phyloP scores from a whole-genome alignment of 2,113 vertebrate genomes.

The Ornithorhynchus anatinus region DNA sequence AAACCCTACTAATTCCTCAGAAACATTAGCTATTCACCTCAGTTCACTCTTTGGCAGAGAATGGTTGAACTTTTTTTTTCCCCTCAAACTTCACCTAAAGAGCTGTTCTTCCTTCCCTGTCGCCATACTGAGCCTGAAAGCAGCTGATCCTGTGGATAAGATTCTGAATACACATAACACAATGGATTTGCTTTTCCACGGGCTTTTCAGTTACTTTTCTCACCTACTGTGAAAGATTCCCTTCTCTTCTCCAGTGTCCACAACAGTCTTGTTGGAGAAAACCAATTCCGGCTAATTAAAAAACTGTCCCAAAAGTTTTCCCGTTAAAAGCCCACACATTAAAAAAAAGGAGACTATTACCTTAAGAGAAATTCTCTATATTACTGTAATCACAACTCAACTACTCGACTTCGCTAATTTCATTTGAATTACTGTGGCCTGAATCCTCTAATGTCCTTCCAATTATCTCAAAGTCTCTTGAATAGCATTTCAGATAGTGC shows the following conservation, averaged over 20 bases:
- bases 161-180: background rate
- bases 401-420: background rate
- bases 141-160: background rate
- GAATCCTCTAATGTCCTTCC: background rate
- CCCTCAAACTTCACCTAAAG: background rate
- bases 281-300: background rate
- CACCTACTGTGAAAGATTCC: background rate
- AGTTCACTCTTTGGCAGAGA: background rate
- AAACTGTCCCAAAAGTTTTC: background rate
- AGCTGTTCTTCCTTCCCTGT: background rate
- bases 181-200: background rate
- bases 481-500: background rate
- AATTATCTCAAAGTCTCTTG: background rate
- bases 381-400: background rate
- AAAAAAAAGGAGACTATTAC: background rate
- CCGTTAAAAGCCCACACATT: slow-evolving; percentile 1
- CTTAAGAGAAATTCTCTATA: background rate
- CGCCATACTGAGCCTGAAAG: background rate
- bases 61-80: fast-evolving
- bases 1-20: background rate
- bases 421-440: background rate
- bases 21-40: too few relatives aligned
- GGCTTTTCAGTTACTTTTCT: background rate
- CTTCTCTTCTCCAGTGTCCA: background rate
- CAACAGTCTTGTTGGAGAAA: background rate